phyloP scores from a whole-genome alignment of 2,888 invertebrate genomes.

The Morpho achilles region DNA sequence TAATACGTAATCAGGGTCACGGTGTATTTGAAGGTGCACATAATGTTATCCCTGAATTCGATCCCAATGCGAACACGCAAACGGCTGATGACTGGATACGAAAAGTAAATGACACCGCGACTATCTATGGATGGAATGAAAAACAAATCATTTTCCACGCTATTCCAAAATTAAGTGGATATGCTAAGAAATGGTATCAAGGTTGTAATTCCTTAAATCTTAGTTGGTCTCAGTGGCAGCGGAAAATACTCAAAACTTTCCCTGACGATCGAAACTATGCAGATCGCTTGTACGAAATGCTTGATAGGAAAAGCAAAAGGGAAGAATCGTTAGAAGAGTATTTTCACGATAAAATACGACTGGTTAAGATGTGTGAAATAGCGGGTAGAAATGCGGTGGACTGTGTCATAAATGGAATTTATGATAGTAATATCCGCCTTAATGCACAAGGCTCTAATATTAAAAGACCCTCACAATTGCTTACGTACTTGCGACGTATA shows the following conservation, averaged over 20 bases:
- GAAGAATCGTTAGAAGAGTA: slow-evolving; percentile 28
- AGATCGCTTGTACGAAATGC: slow-evolving; percentile 21
- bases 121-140: slow-evolving; percentile 27
- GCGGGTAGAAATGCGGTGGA: background rate
- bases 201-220: slow-evolving; percentile 11
- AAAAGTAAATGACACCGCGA: slow-evolving; percentile 26
- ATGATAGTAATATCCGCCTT: no score
- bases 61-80: slow-evolving; percentile 18
- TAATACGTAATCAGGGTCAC: background rate
- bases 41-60: slow-evolving; percentile 21
- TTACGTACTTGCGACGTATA: background rate
- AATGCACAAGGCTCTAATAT: no score
- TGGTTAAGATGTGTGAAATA: slow-evolving; percentile 18
- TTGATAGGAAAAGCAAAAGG: slow-evolving; percentile 17
- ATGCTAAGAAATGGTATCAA: slow-evolving; percentile 29
- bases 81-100: slow-evolving; percentile 19
- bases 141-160: slow-evolving; percentile 25
- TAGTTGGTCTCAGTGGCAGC: slow-evolving; percentile 19
- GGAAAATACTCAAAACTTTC: slow-evolving; percentile 25
- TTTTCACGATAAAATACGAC: slow-evolving; percentile 18
- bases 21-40: slow-evolving; percentile 8
- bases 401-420: no score
- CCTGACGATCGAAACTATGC: slow-evolving; percentile 28
- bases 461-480: background rate
- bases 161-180: slow-evolving; percentile 28